These are phyloP conservation scores for Drosophila helvetica DNA, from an alignment of 2,888 invertebrate species.

Conservation along the genomic window DNA sequence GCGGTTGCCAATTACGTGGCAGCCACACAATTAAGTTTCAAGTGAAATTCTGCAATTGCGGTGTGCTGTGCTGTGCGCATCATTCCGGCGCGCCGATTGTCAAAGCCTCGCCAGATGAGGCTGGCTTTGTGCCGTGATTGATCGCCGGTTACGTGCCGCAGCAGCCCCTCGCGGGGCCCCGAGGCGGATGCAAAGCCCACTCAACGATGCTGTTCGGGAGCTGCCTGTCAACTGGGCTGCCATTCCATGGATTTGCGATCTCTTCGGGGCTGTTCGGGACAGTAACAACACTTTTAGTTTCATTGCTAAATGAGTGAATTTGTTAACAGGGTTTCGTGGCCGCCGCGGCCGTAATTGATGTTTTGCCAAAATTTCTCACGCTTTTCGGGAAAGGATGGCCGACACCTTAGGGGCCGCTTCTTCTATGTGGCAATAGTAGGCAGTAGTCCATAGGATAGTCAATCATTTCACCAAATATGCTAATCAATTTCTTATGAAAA, in stretches of 20 bases:
- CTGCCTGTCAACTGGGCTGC: constrained; percentile 69
- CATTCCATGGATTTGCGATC: constrained; percentile 47
- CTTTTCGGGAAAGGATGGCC: constrained; percentile 58
- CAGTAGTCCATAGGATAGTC: not conserved
- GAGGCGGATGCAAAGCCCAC: constrained; percentile 69
- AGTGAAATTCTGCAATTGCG: constrained; percentile 77
- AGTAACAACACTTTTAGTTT: constrained; percentile 79
- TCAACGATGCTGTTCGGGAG: constrained; percentile 60
- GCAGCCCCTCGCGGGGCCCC: constrained; percentile 36
- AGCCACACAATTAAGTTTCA: constrained; percentile 67
- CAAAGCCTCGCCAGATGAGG: constrained; percentile 50
- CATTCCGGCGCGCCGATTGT: constrained; percentile 62
- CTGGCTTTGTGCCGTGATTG: constrained; percentile 64
- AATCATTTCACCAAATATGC: constrained; percentile 15
- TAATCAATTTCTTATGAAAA: constrained; percentile 29
- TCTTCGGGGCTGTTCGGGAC: constrained; percentile 52
- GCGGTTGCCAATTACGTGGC: constrained; percentile 70
- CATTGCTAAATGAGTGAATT: constrained; percentile 75
- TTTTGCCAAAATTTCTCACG: constrained; percentile 63
- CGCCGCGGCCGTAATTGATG: constrained; percentile 56
- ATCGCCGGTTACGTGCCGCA: constrained; percentile 72
- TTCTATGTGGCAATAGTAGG: not conserved
- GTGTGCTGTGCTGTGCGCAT: constrained; percentile 52
- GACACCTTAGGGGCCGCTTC: constrained; percentile 32
- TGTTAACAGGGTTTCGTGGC: constrained; percentile 59